Conservation (phyloP, 1,140 invertebrate species). For the Macrobrachium nipponense region DNA sequence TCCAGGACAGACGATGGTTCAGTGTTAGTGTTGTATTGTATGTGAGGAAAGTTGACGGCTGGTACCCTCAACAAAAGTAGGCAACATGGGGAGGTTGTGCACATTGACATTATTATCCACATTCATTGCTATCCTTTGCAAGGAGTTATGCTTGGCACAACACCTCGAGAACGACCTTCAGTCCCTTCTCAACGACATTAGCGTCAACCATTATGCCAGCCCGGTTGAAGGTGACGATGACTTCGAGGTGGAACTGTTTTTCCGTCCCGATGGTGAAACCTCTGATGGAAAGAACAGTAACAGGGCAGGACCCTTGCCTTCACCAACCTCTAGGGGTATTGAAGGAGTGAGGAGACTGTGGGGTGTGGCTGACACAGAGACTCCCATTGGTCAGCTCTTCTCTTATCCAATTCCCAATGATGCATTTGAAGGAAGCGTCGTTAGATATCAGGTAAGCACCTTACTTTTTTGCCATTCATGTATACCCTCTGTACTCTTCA, state of each 20-base stretch:
- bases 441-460: conserved; percentile 69
- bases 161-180: conserved; percentile 54
- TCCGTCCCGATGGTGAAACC: conserved; percentile 29
- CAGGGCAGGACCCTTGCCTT: too few species aligned
- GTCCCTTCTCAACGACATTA: conserved; percentile 40
- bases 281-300: not conserved
- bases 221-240: conserved; percentile 23
- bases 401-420: conserved; percentile 70
- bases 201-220: conserved; percentile 8
- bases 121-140: too few species aligned
- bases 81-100: too few species aligned
- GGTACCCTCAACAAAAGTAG: too few species aligned
- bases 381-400: conserved; percentile 70
- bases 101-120: too few species aligned
- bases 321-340: not conserved
- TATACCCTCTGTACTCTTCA: not conserved
- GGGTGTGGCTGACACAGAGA: conserved; percentile 69
- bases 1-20: too few species aligned
- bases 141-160: not conserved
- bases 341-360: conserved; percentile 66
- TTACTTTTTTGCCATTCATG: not conserved
- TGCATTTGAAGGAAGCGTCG: conserved; percentile 69
- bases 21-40: too few species aligned
- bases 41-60: too few species aligned
- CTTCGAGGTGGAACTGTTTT: conserved; percentile 40